Evolutionary conservation across 1,140 invertebrate genomes (phyloP).

Genomic region (Leptoteleia sp.): DNA sequence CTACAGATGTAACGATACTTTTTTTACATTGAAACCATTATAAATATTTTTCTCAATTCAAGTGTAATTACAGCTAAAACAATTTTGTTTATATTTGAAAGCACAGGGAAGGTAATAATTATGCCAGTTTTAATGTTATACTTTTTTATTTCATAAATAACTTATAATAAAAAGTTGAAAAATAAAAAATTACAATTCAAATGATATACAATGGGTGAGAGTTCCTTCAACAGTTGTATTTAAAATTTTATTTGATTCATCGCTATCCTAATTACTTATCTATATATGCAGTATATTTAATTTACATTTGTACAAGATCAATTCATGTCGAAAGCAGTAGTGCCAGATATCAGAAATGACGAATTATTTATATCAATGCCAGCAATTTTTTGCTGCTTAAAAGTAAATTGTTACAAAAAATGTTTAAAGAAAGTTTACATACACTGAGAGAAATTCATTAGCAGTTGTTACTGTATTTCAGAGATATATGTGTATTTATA

Average conservation of each 20-base stretch:
- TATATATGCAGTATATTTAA: constrained; percentile 55
- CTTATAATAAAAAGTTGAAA: constrained; percentile 38
- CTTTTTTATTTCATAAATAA: constrained; percentile 45
- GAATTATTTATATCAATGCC: no score
- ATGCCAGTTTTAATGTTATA: constrained; percentile 8
- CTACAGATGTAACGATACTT: no score
- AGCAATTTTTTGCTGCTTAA: no score
- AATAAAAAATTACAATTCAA: constrained; percentile 32
- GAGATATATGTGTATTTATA: no score
- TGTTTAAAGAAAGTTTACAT: no score
- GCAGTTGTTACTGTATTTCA: no score
- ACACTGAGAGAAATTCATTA: no score
- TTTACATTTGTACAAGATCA: constrained; percentile 62
- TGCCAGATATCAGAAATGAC: constrained; percentile 45
- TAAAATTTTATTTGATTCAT: constrained; percentile 63
- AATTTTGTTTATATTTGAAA: not conserved
- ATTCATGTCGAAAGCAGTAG: constrained; percentile 49
- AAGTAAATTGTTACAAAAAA: no score
- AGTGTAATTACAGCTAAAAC: no score
- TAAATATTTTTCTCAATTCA: no score
- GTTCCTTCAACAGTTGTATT: constrained; percentile 55
- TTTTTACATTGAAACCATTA: no score
- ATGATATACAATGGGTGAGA: constrained; percentile 43
- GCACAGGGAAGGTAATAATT: not conserved
- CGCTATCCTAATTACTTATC: constrained; percentile 52